A percentile compares a stretch with the other conserved stretches of the same genome.
These are phyloP conservation scores for Drosophila atroscutellata DNA, from an alignment of 2,888 invertebrate species.

Conservation along the genomic window DNA sequence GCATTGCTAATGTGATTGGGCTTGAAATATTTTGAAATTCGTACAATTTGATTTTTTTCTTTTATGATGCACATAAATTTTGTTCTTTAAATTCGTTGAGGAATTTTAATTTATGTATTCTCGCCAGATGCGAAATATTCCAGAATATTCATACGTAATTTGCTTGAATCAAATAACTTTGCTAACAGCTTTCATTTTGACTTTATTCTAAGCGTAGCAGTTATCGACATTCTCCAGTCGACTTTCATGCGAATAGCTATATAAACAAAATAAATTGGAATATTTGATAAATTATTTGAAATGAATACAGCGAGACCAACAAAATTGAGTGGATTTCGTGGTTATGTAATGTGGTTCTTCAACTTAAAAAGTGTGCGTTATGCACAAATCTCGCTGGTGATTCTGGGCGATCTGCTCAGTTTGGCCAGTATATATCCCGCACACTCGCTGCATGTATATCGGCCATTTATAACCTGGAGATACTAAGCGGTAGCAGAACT, in stretches of 20 bases:
- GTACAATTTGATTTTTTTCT: conserved; percentile 15
- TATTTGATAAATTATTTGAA: conserved; percentile 6
- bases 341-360: conserved; percentile 27
- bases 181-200: conserved; percentile 5
- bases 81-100: conserved; percentile 28
- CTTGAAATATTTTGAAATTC: conserved; percentile 33
- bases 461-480: conserved; percentile 54
- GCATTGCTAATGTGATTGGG: conserved; percentile 53
- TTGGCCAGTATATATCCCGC: conserved; percentile 44
- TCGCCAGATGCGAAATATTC: conserved; percentile 24
- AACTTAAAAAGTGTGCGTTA: conserved; percentile 32
- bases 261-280: neutral
- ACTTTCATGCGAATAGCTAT: conserved; percentile 3
- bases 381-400: conserved; percentile 40
- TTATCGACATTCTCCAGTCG: conserved; percentile 10
- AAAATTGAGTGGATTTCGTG: neutral
- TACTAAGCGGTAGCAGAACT: neutral
- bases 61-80: conserved; percentile 45
- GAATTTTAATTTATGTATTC: conserved; percentile 44
- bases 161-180: conserved; percentile 2
- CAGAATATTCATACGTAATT: conserved; percentile 32
- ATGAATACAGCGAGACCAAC: too few species aligned
- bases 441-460: conserved; percentile 49
- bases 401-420: conserved; percentile 47
- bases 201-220: conserved; percentile 11